Conservation (phyloP, 2,797 vertebrate species). For the Onychomys arenicola region DNA sequence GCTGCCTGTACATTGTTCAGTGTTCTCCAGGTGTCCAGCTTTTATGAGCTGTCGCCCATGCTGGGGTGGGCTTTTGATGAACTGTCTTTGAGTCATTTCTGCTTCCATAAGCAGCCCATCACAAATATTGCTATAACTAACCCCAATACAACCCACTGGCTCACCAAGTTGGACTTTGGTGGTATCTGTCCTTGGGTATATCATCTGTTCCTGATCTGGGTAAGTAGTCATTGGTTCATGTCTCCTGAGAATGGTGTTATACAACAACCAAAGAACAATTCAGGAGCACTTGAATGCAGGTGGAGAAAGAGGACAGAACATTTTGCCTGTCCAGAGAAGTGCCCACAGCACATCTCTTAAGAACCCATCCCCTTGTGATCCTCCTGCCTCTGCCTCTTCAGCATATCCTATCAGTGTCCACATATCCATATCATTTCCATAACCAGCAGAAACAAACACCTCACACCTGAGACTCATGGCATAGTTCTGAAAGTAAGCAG, state of each 20-base stretch:
- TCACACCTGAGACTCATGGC: not conserved
- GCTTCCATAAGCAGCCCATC: not conserved
- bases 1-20: no score
- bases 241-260: not conserved
- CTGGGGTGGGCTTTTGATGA: not conserved
- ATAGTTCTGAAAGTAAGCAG: not conserved
- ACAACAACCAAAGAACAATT: not conserved
- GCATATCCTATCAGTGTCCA: not conserved
- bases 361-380: not conserved
- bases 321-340: not conserved
- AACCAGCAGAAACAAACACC: not conserved
- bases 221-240: not conserved
- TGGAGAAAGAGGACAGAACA: not conserved
- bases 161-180: not conserved
- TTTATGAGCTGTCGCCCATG: not conserved
- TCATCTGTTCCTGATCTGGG: not conserved
- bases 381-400: not conserved
- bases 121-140: not conserved
- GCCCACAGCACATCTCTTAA: not conserved
- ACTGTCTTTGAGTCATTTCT: not conserved
- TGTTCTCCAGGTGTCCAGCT: not conserved
- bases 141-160: not conserved
- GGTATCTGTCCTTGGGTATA: not conserved
- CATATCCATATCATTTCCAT: no score
- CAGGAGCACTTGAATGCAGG: not conserved